Evolutionary conservation across 1,140 invertebrate genomes (phyloP), one percentile per base, ranked within the genome.

Genomic region (Trichonephila clavipes): DNA sequence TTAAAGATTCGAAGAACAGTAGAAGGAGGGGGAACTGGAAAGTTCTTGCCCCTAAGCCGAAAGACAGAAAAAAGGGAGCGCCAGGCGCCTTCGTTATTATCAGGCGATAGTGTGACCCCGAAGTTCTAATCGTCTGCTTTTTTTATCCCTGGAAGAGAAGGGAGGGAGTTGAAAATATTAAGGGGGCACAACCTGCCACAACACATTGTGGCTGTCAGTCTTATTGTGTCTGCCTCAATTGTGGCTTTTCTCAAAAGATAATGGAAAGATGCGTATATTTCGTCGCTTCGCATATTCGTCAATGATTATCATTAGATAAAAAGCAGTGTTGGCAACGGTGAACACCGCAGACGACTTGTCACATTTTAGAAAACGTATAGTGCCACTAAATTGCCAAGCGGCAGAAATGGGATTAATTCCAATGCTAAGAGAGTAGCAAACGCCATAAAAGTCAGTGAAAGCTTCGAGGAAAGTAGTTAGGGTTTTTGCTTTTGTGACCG

Each of bases 11-110:
- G 16, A 2, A 61, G 83, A 85, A 85, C 44, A 58, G 58, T 28
- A 59, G 58, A 58, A 51, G 58, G 21, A 16, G 40, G 51, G 51
- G 51, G 51, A 7, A 51, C 51, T 51, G 51, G 10, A 7, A 61
- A 14, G 0, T 34, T 51, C 83, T 21, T 2, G 14, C 51, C 51
- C 51, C 83, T 51, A 61, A 24, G 28, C 58, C n/a, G 18, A 40
- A 88, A 88, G 86, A 88, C 86, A 88, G 86, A n/a, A 88, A 88
- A 64, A 58, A 88, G 86, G 86, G 86, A 88, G 86, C 86, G 86
- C 24, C 86, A 58, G 86, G 86, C 86, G 86, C 86, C 86, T 88
- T 44, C 59, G 86, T 88, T 88, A 64, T 88, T 88, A 88, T 88
- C 86, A 88, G n/a, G 86, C 86, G 86, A 88, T 88, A 88, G 51